Evolutionary conservation across 2,888 invertebrate genomes (phyloP).

Genomic region (Synanthedon myopaeformis): DNA sequence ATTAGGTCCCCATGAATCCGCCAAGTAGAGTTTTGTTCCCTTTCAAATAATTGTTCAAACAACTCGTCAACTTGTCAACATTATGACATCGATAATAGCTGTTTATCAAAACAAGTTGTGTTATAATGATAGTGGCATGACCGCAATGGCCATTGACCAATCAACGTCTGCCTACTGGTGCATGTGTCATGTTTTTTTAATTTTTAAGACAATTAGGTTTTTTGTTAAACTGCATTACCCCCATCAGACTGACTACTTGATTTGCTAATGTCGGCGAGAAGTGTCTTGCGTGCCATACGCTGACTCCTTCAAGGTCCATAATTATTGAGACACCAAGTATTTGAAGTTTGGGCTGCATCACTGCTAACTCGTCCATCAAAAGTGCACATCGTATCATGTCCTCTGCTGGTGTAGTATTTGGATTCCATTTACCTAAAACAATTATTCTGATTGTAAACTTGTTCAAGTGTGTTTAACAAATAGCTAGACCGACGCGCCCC

Average conservation of each 20-base stretch:
- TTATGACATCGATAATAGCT: too few species aligned
- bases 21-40: too few species aligned
- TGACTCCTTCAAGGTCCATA: slow-evolving; percentile 51
- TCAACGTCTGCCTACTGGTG: not conserved
- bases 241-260: slow-evolving; percentile 54
- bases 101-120: too few species aligned
- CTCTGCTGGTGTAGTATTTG: slow-evolving; percentile 34
- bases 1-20: too few species aligned
- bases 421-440: slow-evolving; percentile 45
- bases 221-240: slow-evolving; percentile 24
- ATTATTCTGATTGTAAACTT: too few species aligned
- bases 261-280: slow-evolving; percentile 45
- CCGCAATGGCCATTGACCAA: slow-evolving; percentile 1
- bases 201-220: not conserved
- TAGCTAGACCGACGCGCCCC: too few species aligned
- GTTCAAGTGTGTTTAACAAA: too few species aligned
- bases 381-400: slow-evolving; percentile 53
- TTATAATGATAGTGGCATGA: slow-evolving; percentile 1
- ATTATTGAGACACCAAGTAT: slow-evolving; percentile 55
- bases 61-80: too few species aligned
- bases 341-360: slow-evolving; percentile 55
- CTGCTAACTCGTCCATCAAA: slow-evolving; percentile 52
- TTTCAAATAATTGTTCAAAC: too few species aligned
- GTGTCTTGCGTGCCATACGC: slow-evolving; percentile 38
- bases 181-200: not conserved